Conservation (phyloP, 2,797 vertebrate genomes). For the Sarcophilus harrisii region DNA sequence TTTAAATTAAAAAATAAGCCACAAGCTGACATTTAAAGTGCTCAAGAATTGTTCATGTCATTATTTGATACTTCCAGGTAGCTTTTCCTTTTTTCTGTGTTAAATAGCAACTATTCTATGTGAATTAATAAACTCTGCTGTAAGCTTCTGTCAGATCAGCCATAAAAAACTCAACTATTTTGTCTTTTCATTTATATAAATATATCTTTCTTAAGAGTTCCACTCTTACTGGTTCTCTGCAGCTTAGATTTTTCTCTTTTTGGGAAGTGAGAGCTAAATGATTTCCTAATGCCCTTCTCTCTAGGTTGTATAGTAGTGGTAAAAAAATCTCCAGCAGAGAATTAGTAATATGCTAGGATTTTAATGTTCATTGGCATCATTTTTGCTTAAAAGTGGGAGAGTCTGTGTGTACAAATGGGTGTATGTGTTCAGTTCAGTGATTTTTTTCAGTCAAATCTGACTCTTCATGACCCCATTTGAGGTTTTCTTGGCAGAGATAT, state of each 20-base stretch:
- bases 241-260: conserved; percentile 43
- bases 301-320: conserved; percentile 16
- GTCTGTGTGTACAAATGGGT: neutral
- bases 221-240: neutral
- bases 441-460: neutral
- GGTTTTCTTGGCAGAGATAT: neutral
- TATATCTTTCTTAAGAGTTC: neutral
- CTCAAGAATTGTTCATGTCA: neutral
- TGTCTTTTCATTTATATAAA: neutral
- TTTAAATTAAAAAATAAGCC: conserved; percentile 57
- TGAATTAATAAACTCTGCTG: neutral
- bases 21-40: neutral
- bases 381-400: neutral
- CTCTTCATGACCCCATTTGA: neutral
- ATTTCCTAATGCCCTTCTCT: conserved; percentile 51
- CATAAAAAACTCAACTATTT: neutral
- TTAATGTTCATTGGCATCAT: conserved; percentile 23
- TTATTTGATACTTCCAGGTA: neutral
- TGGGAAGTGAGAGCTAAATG: conserved; percentile 18
- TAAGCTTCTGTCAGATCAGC: neutral
- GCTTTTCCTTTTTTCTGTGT: neutral
- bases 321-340: neutral
- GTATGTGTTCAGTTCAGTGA: neutral
- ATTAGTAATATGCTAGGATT: neutral
- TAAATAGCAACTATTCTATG: neutral